Evolutionary conservation across 2,113 vertebrate species (phyloP).

Genomic region (Hoplias malabaricus): DNA sequence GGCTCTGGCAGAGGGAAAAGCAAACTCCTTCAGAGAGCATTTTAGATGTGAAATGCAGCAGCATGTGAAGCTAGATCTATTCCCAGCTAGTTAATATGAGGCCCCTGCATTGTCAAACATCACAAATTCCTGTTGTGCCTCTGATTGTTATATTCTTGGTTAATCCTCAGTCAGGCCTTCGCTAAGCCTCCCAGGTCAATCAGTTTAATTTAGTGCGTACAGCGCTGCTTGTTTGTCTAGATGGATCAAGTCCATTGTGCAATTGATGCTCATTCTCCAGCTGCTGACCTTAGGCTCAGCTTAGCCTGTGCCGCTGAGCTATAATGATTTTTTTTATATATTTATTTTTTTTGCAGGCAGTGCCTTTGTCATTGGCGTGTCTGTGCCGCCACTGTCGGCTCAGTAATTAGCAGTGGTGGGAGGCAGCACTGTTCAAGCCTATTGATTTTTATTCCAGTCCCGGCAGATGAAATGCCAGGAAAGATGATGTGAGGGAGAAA

Average conservation of each 20-base stretch:
- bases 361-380: conserved; percentile 45
- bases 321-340: conserved; percentile 74
- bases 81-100: neutral
- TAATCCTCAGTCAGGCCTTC: neutral
- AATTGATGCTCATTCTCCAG: conserved; percentile 59
- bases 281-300: conserved; percentile 60
- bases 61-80: neutral
- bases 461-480: conserved; percentile 60
- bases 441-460: conserved; percentile 65
- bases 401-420: conserved; percentile 67
- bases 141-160: neutral
- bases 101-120: neutral
- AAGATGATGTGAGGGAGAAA: conserved; percentile 48
- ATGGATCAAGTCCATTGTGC: conserved; percentile 46
- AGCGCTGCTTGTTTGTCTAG: conserved; percentile 30
- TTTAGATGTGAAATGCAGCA: neutral
- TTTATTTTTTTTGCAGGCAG: conserved; percentile 60
- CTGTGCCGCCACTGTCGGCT: conserved; percentile 53
- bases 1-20: conserved; percentile 35
- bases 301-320: conserved; percentile 56
- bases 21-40: conserved; percentile 3
- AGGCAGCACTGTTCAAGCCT: conserved; percentile 45
- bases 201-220: conserved; percentile 47
- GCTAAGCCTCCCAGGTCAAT: neutral
- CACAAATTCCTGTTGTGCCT: neutral